Conservation (phyloP, 2,888 invertebrate species). For the Lithophane semibrunnea region DNA sequence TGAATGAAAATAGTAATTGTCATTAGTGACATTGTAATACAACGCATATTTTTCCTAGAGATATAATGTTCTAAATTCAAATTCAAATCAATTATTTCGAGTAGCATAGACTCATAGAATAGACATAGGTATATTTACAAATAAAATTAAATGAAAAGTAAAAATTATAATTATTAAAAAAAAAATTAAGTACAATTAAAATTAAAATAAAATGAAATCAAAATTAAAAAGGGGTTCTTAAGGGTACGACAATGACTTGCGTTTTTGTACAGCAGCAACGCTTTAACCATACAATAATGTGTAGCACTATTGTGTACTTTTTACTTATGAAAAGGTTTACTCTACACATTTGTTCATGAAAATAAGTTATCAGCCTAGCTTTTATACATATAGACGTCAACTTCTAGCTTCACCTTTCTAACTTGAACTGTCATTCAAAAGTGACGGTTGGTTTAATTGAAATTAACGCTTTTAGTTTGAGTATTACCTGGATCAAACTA, state of each 20-base stretch:
- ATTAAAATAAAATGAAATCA: no score
- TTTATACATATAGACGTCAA: neutral
- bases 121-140: no score
- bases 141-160: no score
- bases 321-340: neutral
- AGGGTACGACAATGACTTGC: neutral
- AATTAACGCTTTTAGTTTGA: no score
- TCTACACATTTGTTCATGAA: neutral
- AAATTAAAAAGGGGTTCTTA: no score
- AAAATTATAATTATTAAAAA: no score
- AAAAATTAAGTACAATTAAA: no score
- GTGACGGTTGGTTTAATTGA: neutral
- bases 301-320: neutral
- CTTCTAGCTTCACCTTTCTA: no score
- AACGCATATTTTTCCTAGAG: constrained; percentile 26
- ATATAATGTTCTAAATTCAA: neutral
- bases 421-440: neutral
- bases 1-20: constrained; percentile 38
- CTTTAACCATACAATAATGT: neutral
- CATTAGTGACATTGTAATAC: constrained; percentile 3
- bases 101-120: no score
- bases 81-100: no score
- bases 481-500: neutral
- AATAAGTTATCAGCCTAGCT: neutral
- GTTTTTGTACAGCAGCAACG: neutral